Evolutionary conservation across 2,888 invertebrate genomes (phyloP).

Genomic region (Nomada hirtipes): DNA sequence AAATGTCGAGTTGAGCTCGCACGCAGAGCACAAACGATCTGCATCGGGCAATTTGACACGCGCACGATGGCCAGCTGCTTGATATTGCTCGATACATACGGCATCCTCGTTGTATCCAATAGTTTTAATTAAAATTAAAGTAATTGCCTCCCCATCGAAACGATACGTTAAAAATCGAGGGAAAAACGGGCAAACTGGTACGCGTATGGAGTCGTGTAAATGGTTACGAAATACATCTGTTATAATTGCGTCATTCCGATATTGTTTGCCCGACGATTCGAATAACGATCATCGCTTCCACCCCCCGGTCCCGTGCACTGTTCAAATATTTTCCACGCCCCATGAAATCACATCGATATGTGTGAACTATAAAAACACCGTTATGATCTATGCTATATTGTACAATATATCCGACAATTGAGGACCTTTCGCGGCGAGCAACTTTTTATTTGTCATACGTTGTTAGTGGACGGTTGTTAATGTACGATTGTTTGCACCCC

Average conservation of each 20-base stretch:
- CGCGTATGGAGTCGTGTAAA: neutral
- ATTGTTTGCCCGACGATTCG: conserved; percentile 45
- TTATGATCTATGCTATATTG: no score
- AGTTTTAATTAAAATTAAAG: conserved; percentile 52
- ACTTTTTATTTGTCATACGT: conserved; percentile 4
- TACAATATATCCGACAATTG: neutral
- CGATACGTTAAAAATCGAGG: neutral
- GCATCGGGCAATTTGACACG: conserved; percentile 39
- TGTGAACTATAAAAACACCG: conserved; percentile 30
- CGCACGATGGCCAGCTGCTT: neutral
- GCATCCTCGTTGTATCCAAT: neutral
- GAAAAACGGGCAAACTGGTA: neutral
- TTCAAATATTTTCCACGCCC: conserved; percentile 36
- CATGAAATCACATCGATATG: conserved; percentile 24
- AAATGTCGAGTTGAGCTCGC: conserved; percentile 19
- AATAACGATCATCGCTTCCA: conserved; percentile 42
- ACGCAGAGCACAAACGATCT: neutral
- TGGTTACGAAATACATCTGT: conserved; percentile 23
- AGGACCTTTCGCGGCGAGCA: neutral
- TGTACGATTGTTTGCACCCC: neutral
- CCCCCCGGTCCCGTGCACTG: neutral
- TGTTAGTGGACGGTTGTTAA: neutral
- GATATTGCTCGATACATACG: neutral
- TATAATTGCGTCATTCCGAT: conserved; percentile 44
- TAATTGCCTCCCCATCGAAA: conserved; percentile 34